Evolutionary conservation across 2,113 vertebrate genomes (phyloP).

Genomic region (Etheostoma spectabile): DNA sequence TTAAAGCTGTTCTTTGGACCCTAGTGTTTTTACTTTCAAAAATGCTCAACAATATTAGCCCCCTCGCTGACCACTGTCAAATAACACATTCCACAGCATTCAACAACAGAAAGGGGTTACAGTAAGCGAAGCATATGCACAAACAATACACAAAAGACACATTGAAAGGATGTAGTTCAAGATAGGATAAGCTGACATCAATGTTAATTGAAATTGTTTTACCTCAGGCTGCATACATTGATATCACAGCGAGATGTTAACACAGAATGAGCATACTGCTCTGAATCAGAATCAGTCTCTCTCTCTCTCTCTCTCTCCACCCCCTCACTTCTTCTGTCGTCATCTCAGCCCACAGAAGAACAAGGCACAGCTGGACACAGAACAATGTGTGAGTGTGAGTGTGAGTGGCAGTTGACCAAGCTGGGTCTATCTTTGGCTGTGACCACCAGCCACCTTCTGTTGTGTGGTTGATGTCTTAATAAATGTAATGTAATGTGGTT

Average conservation of each 20-base stretch:
- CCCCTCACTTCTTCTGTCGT: slow-evolving; percentile 72
- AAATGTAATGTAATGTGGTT: slow-evolving; percentile 1
- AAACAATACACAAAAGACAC: slow-evolving; percentile 11
- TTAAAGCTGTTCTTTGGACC: slow-evolving; percentile 63
- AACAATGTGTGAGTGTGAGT: slow-evolving; percentile 81
- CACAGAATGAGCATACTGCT: slow-evolving; percentile 51
- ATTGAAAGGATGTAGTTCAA: not conserved
- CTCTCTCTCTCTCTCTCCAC: slow-evolving; percentile 43
- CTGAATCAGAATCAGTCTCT: slow-evolving; percentile 31
- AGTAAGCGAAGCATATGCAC: not conserved
- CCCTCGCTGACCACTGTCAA: slow-evolving; percentile 32
- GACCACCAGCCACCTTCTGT: slow-evolving; percentile 57
- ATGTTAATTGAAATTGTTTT: slow-evolving; percentile 52
- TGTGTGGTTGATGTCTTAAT: slow-evolving; percentile 22
- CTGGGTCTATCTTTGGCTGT: slow-evolving; percentile 70
- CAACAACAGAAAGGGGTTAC: not conserved
- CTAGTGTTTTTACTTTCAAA: slow-evolving; percentile 7
- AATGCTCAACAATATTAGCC: slow-evolving; percentile 23
- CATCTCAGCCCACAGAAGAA: slow-evolving; percentile 79
- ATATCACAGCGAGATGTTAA: slow-evolving; percentile 63
- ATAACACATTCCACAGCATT: slow-evolving; percentile 64
- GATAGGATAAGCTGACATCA: not conserved
- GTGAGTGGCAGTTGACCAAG: slow-evolving; percentile 64
- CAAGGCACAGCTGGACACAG: slow-evolving; percentile 80
- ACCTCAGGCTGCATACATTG: slow-evolving; percentile 67